A percentile compares a stretch with the other conserved stretches of the same genome.
Conservation (phyloP, 2,888 invertebrate genomes). For the Hartigia nigra region DNA sequence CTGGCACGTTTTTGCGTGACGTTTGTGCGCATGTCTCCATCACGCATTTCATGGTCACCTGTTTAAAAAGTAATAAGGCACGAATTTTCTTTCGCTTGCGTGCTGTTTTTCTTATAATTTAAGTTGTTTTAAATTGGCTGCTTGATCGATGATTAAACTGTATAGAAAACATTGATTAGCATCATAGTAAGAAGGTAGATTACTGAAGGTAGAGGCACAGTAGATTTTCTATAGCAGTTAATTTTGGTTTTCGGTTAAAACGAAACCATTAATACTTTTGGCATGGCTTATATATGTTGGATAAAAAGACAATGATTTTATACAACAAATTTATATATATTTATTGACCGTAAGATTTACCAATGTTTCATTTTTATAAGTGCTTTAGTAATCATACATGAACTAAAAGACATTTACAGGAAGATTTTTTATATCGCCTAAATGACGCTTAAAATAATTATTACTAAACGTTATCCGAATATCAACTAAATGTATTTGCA, state of each 20-base stretch:
- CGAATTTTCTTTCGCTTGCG: background rate
- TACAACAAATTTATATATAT: constrained; percentile 2
- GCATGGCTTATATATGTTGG: background rate
- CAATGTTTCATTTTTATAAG: background rate
- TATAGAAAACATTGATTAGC: background rate
- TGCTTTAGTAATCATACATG: background rate
- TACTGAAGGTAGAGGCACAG: no score
- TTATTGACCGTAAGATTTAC: constrained; percentile 1
- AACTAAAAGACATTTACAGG: constrained; percentile 1
- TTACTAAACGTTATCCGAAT: background rate
- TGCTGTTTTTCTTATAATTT: background rate
- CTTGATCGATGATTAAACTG: background rate
- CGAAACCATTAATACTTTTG: background rate
- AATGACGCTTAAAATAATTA: background rate
- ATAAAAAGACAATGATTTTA: background rate
- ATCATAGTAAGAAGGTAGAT: background rate
- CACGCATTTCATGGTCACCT: background rate
- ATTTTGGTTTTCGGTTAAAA: background rate
- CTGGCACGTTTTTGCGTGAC: background rate
- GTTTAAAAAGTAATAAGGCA: background rate
- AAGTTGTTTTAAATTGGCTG: background rate
- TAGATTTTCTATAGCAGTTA: background rate
- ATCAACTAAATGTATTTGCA: background rate
- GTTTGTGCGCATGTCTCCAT: background rate
- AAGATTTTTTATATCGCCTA: background rate